Percentiles rank a stretch among this genome's conserved stretches.
Evolutionary conservation across 1,140 invertebrate species (phyloP).

Genomic region (Zaprionus camerounensis): DNA sequence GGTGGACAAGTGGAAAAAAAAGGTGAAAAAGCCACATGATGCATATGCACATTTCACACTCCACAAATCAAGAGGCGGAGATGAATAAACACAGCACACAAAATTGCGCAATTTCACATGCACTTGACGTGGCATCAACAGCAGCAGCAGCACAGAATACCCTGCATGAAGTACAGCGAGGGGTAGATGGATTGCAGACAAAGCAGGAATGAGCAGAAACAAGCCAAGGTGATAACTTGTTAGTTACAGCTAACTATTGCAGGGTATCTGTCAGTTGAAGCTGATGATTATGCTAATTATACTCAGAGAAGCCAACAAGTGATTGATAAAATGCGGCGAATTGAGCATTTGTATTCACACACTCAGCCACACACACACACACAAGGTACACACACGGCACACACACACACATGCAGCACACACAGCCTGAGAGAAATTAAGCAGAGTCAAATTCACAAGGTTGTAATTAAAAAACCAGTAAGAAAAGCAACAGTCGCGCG

Average conservation of each 20-base stretch:
- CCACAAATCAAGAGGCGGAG: constrained; percentile 4
- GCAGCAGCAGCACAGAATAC: neutral
- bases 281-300: neutral
- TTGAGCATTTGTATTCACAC: constrained; percentile 14
- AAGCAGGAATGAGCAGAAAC: no score
- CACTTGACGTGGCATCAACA: neutral
- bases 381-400: neutral
- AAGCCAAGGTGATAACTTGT: no score
- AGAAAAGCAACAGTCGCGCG: no score
- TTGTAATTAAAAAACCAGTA: constrained; percentile 46
- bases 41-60: constrained; percentile 2
- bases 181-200: no score
- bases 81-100: constrained; percentile 1
- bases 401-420: neutral
- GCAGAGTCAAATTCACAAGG: neutral
- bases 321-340: constrained; percentile 9
- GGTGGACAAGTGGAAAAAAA: neutral
- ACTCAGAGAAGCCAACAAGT: constrained; percentile 35
- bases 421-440: no score
- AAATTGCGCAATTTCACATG: neutral
- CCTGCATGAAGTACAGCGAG: neutral
- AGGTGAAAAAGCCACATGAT: neutral
- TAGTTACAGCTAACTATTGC: neutral
- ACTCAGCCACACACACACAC: neutral
- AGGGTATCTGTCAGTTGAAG: constrained; percentile 1